Evolutionary conservation across 2,797 vertebrate species (phyloP), one percentile per base, ranked within the genome.

Genomic region (Onychomys leucogaster): DNA sequence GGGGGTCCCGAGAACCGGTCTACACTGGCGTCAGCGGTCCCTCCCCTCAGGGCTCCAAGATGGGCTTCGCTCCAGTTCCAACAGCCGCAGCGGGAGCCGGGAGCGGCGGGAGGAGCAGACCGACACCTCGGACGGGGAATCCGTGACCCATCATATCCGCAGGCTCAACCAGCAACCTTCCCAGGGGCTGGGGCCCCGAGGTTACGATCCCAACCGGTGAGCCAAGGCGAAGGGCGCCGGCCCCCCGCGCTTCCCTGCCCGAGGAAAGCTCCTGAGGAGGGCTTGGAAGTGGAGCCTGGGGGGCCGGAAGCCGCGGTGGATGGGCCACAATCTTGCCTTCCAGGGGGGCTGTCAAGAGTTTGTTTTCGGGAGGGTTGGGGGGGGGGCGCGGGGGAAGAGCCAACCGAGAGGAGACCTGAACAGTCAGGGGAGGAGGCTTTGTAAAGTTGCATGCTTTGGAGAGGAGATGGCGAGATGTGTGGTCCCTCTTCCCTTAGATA

Each of bases 41-140:
- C 94, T 96, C 85, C 93, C 82, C 78, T 43, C 94, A 98, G 98
- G 98, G 41, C 98, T 98, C 61, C 97, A 98, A 89, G 98, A 98
- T 97, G 97, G 98, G n/a, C 97, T 98, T 11, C 99, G 99, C 67
- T 99, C 99, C 43, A 99, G 99, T 86, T 99, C 99, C 7, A 99
- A 99, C 98, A 99, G 99, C 97, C 99, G 99, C 95, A 99, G 99
- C 98, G 99, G 99, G 92, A 99, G 99, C 86, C 98, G 99, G 93
- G 99, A 99, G 96, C 98, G 99, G 94, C 97, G 98, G 65, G 99
- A 99, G 87, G 98, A 99, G 52, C 99, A 99, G 97, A 99, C 99
- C 0, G 99, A 99, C 97, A 99, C 99, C 1, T 99, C 99, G 10
- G 99, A 99, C 97, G 99, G 99, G 11, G 99, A 99, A 97, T 99